These are phyloP conservation scores for Mustelus asterias DNA, from an alignment of 2,113 vertebrate genomes.

Conservation along the genomic window DNA sequence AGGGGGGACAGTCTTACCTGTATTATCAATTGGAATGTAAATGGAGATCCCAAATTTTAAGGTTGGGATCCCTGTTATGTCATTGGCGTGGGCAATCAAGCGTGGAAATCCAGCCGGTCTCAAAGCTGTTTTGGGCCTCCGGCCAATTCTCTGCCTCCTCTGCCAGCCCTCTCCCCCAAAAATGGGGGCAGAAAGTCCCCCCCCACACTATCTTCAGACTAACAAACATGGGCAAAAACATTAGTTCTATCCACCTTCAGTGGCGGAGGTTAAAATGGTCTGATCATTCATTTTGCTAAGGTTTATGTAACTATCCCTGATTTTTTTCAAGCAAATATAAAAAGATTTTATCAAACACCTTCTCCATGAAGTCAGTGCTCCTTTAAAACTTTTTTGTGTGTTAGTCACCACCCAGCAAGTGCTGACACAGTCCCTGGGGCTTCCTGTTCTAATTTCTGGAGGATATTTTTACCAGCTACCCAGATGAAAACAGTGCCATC, in stretches of 20 bases:
- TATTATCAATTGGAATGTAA: too few species aligned
- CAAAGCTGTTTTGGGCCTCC: too few species aligned
- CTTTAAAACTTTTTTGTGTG: background rate
- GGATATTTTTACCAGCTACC: background rate
- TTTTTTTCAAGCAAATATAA: background rate
- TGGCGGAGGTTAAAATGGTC: background rate
- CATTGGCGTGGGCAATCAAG: too few species aligned
- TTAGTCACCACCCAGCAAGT: background rate
- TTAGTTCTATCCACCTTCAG: background rate
- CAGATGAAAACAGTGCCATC: background rate
- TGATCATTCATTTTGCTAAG: background rate
- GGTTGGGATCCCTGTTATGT: too few species aligned
- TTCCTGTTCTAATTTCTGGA: background rate
- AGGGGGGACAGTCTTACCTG: too few species aligned
- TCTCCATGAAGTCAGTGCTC: background rate
- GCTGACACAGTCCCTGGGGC: background rate
- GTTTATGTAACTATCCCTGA: background rate
- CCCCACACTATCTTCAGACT: background rate
- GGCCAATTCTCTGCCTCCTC: too few species aligned
- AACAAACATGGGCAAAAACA: too few species aligned
- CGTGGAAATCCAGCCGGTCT: too few species aligned
- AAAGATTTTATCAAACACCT: background rate
- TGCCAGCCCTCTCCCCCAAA: too few species aligned
- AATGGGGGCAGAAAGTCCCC: too few species aligned
- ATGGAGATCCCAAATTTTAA: too few species aligned